Conservation (phyloP, 2,797 vertebrate species). For the Pogonophryne albipinna region DNA sequence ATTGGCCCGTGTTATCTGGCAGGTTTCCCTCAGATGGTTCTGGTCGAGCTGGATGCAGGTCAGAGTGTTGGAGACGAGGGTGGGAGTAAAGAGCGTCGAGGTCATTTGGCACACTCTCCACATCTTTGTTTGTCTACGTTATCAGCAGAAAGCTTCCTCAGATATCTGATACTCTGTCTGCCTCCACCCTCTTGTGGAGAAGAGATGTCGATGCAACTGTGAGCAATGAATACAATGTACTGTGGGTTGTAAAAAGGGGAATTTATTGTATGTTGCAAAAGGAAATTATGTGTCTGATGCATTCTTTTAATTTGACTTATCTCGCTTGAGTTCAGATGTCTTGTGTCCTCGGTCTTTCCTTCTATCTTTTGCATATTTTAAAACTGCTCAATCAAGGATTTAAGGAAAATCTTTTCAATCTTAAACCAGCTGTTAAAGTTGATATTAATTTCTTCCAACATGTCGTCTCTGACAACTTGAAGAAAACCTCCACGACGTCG, state of each 20-base stretch:
- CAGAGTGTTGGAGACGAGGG: conserved; percentile 65
- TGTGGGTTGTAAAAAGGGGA: too few relatives aligned
- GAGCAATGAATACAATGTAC: not conserved
- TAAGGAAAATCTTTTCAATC: too few relatives aligned
- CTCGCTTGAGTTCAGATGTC: too few relatives aligned
- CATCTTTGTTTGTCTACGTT: conserved; percentile 63
- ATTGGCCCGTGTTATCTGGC: conserved; percentile 68
- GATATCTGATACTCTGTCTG: conserved; percentile 41
- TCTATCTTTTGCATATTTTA: too few relatives aligned
- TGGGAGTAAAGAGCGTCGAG: conserved; percentile 75
- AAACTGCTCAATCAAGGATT: too few relatives aligned
- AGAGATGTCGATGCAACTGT: conserved; percentile 36
- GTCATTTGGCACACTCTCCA: conserved; percentile 67
- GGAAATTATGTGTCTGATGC: too few relatives aligned
- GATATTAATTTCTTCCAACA: too few relatives aligned
- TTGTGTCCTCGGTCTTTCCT: too few relatives aligned
- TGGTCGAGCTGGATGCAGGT: conserved; percentile 69
- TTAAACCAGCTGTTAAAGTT: too few relatives aligned
- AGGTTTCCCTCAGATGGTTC: conserved; percentile 66
- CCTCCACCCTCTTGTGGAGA: conserved; percentile 70
- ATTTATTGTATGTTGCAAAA: too few relatives aligned
- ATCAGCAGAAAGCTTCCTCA: conserved; percentile 60
- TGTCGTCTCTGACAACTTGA: not conserved
- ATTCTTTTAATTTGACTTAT: too few relatives aligned
- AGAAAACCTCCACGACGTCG: not conserved